Evolutionary conservation across 2,113 vertebrate species (phyloP).

Genomic region (Cephalopholis sonnerati): DNA sequence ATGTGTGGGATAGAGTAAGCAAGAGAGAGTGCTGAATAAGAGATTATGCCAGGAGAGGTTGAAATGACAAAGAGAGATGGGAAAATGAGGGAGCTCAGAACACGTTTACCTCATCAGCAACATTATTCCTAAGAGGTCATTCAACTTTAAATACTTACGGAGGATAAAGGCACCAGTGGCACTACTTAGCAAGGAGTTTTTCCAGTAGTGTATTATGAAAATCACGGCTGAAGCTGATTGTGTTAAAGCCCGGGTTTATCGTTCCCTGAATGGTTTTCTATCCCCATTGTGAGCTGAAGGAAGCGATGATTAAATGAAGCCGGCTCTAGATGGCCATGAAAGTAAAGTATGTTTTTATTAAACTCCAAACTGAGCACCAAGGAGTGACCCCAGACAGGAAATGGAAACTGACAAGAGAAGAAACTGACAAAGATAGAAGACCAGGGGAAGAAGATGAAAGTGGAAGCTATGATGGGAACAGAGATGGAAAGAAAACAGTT

Average conservation of each 20-base stretch:
- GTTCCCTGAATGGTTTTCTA: slow-evolving; percentile 45
- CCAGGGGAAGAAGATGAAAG: slow-evolving; percentile 23
- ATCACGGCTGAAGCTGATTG: slow-evolving; percentile 38
- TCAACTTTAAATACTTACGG: slow-evolving; percentile 44
- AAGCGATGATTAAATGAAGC: slow-evolving; percentile 56
- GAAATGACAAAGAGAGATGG: slow-evolving; percentile 18
- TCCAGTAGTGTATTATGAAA: slow-evolving; percentile 43
- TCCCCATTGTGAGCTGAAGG: slow-evolving; percentile 28
- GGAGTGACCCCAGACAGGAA: slow-evolving; percentile 36
- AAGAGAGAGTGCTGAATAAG: slow-evolving; percentile 40
- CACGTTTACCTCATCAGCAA: slow-evolving; percentile 26
- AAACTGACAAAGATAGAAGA: slow-evolving; percentile 39
- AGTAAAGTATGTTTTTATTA: slow-evolving; percentile 66
- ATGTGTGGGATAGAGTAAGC: slow-evolving; percentile 1
- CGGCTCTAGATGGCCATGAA: slow-evolving; percentile 45
- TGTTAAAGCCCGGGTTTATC: slow-evolving; percentile 20
- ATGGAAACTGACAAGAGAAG: slow-evolving; percentile 50
- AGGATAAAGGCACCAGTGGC: slow-evolving; percentile 30
- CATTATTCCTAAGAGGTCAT: slow-evolving; percentile 38
- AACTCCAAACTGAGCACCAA: slow-evolving; percentile 38
- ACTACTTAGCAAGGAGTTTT: slow-evolving; percentile 11
- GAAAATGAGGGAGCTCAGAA: slow-evolving; percentile 13
- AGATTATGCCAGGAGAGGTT: slow-evolving; percentile 28
- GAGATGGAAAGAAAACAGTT: slow-evolving; percentile 40
- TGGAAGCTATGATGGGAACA: slow-evolving; percentile 8